phyloP scores from a whole-genome alignment of 2,113 vertebrate genomes.

The Cebus imitator region DNA sequence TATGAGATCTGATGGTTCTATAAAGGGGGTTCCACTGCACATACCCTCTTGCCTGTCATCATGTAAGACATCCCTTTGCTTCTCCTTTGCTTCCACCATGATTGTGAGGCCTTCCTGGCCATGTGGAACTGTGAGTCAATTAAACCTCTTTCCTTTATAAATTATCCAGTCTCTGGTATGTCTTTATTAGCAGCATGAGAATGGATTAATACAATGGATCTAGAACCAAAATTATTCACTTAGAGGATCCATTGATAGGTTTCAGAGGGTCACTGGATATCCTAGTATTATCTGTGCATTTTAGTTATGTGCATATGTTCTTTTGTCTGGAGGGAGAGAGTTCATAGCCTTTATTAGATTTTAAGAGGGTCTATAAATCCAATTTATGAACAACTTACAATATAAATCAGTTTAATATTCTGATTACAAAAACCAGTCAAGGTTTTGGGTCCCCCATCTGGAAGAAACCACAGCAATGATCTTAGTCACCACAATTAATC shows the following conservation, averaged over 20 bases:
- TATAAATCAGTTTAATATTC: neutral
- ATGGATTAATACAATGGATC: no score
- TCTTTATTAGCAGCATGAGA: no score
- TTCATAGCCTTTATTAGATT: neutral
- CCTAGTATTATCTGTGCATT: neutral
- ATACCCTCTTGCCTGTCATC: no score
- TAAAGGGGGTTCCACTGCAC: no score
- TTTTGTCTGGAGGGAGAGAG: neutral
- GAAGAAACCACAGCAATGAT: neutral
- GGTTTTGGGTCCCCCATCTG: neutral
- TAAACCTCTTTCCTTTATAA: no score
- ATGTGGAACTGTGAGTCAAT: no score
- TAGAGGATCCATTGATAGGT: neutral
- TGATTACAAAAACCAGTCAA: conserved; percentile 18
- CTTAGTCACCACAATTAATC: neutral
- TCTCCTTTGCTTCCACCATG: no score
- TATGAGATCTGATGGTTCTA: no score
- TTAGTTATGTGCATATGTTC: neutral
- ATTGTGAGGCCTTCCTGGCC: no score
- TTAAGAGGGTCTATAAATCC: neutral
- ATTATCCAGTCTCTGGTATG: no score
- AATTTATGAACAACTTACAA: neutral
- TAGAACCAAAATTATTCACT: neutral
- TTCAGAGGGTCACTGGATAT: neutral
- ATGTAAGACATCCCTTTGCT: no score